Base-by-base conservation (phyloP, 2,797 vertebrate genomes). In the Platalea minor region DNA sequence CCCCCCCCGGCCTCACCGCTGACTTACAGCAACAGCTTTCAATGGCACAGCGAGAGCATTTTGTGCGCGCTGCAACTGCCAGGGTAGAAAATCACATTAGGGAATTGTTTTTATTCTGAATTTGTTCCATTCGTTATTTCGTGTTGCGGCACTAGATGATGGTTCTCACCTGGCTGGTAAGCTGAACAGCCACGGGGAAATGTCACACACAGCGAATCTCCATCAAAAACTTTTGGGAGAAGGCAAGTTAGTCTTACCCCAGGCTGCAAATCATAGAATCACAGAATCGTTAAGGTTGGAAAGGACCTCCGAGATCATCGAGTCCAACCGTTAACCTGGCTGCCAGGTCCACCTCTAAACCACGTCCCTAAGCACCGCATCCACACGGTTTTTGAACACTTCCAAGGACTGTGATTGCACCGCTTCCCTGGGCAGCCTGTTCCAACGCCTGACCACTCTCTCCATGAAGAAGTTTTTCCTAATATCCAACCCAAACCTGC, bases 1-100 rank as follows among this genome's bases (percentile, higher is more conserved):
- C 97, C 85, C 39, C 97, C 73, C 37, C 94, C 65, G 97, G 94
- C 76, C 4, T 0, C 8, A 5, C 18, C 1, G 77, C 54, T 65
- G 51, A 37, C 8, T 4, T 53, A 46, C 94, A 94, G 80, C 76
- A 16, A 3, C 21, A 3, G n/a, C n/a, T 45, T 3, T 14, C 2
- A 51, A 3, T 1, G 0, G 17, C 31, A 2, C 53, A 2, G 9
- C 2, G 0, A 2, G 13, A 67, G 84, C 31, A 0, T 6, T 2
- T 5, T 0, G 17, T 0, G 29, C n/a, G 0, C 7, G 3, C 37
- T 21, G 69, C 69, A 48, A 1, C 63, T 5, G 76, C 67, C 7
- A 4, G 18, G 0, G 2, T 0, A 8, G 39, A 31, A 19, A 16
- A 4, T 33, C 11, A 5, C 11, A 2, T 0, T 8, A 26, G 15